Conservation (phyloP, 2,888 invertebrate genomes). For the Euzophera pinguis region DNA sequence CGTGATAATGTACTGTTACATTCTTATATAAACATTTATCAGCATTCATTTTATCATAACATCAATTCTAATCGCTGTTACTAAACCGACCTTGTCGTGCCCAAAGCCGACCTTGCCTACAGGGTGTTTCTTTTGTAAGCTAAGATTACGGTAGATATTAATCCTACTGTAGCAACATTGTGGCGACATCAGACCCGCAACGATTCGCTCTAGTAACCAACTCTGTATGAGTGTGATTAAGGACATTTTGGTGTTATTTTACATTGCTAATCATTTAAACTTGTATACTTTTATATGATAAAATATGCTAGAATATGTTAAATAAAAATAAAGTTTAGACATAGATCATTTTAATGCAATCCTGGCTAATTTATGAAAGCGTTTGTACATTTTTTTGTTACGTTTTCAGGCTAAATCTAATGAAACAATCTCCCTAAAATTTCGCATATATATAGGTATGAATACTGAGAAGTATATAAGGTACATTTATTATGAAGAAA, state of each 20-base stretch:
- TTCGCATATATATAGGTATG: too few species aligned
- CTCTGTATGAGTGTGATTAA: conserved; percentile 15
- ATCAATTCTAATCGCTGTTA: conserved; percentile 21
- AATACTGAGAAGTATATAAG: too few species aligned
- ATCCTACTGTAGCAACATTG: conserved; percentile 53
- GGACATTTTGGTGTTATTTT: background rate
- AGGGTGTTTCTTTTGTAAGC: conserved; percentile 47
- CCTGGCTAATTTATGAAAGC: too few species aligned
- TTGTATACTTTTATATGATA: too few species aligned
- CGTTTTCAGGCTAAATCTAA: too few species aligned
- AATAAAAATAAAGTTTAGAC: too few species aligned
- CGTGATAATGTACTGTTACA: background rate
- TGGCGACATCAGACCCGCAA: conserved; percentile 46
- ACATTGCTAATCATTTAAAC: too few species aligned
- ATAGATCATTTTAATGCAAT: too few species aligned
- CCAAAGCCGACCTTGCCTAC: conserved; percentile 51
- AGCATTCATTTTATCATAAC: background rate
- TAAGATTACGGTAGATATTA: conserved; percentile 60
- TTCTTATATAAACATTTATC: background rate
- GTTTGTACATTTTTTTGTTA: too few species aligned
- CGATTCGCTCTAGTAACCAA: conserved; percentile 63
- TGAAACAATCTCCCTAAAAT: too few species aligned
- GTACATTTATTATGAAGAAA: too few species aligned
- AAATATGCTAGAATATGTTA: too few species aligned
- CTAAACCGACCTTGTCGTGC: conserved; percentile 14